phyloP scores from a whole-genome alignment of 2,113 vertebrate genomes.

The Vidua macroura region DNA sequence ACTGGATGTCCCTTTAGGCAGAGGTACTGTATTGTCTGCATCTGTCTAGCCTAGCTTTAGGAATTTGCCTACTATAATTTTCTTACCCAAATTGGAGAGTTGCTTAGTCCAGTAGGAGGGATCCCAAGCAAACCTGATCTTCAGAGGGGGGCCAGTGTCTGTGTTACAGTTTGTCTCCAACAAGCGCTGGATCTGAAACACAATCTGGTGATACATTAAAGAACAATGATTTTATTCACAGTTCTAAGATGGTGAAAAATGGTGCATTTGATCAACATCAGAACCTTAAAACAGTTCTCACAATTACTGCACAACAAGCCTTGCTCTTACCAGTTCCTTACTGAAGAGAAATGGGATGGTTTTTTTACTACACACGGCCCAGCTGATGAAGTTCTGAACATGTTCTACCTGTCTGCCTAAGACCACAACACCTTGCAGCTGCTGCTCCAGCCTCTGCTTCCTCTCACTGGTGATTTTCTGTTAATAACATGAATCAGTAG shows the following conservation, averaged over 20 bases:
- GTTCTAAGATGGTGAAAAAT: not conserved
- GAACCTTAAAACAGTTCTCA: not conserved
- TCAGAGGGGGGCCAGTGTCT: slow-evolving; percentile 84
- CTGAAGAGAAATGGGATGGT: slow-evolving; percentile 93
- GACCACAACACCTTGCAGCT: slow-evolving; percentile 88
- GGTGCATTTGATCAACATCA: not conserved
- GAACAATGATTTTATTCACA: not conserved
- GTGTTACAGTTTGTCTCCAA: slow-evolving; percentile 83
- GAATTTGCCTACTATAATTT: not conserved
- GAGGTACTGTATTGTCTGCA: not conserved
- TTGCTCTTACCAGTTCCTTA: slow-evolving; percentile 87
- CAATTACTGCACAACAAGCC: not conserved
- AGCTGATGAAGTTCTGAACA: slow-evolving; percentile 94
- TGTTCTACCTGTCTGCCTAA: slow-evolving; percentile 92
- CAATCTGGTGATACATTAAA: slow-evolving; percentile 79
- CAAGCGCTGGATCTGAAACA: slow-evolving; percentile 94
- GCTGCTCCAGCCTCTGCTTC: slow-evolving; percentile 88
- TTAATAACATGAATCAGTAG: not conserved
- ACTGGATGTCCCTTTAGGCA: not conserved
- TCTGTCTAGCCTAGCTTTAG: not conserved
- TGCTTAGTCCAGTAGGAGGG: slow-evolving; percentile 97
- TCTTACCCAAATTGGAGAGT: slow-evolving; percentile 87
- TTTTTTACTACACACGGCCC: slow-evolving; percentile 91
- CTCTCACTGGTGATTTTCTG: slow-evolving; percentile 91
- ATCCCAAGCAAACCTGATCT: slow-evolving; percentile 95